Base-by-base conservation (phyloP, 1,140 invertebrate genomes). In the Zaprionus vittiger region DNA sequence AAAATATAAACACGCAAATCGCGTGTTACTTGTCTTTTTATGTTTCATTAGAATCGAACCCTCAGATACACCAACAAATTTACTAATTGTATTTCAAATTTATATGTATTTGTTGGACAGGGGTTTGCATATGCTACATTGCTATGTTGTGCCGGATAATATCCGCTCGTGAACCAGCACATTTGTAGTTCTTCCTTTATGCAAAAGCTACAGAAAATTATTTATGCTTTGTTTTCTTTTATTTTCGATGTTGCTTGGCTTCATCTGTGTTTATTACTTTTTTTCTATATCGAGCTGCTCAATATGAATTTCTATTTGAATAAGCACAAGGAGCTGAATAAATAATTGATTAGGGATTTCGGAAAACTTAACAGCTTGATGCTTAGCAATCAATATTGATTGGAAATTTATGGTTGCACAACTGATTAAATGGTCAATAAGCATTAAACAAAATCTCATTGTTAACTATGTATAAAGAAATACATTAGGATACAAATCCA, bases 1-100 rank as follows among this genome's bases (percentile, higher is more conserved):
- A 83, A 77, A 83, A 87, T 80, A 87, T 80, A 80, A 75, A 70
- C 78, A 87, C 77, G 67, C 70, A 78, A 83, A 78, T 83, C 77
- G 84, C 84, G 81, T 89, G 80, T 71, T 59, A 31, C 77, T 38
- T 55, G 37, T 24, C 22, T 49, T 67, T 31, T 49, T 34, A 17
- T 28, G 47, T 52, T 67, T n/a, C 34, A 61, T 34, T 55, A 47
- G 41, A 68, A 60, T 26, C 56, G 52, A 15, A 38, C 57, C 3
- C 24, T 34, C 64, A 24, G 9, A 59, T 60, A 67, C 26, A 68
- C 12, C 11, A 52, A 54, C 28, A 49, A 24, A 57, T 66, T 44
- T 52, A 15, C 60, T 24, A 41, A 67, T 60, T 61, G 22, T 67
- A 54, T 59, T 54, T 34, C 38, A 75, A 49, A 69, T 28, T 65